Evolutionary conservation across 2,113 vertebrate genomes (phyloP).

Genomic region (Macheiramphus alcinus): DNA sequence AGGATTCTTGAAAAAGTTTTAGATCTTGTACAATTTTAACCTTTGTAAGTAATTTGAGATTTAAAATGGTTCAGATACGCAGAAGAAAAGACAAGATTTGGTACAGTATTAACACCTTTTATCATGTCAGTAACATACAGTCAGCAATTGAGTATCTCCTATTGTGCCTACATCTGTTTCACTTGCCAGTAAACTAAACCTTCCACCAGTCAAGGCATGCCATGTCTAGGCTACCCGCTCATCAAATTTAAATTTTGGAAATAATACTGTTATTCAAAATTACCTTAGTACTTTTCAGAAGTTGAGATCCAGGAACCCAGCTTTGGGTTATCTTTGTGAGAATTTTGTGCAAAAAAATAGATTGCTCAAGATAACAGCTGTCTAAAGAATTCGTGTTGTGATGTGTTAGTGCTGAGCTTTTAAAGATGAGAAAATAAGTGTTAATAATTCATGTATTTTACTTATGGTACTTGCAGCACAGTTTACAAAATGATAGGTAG

Average conservation of each 20-base stretch:
- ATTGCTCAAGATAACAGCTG: not conserved
- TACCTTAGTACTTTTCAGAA: not conserved
- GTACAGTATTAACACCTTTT: not conserved
- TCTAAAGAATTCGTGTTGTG: not conserved
- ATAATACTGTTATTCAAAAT: not conserved
- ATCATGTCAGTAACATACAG: not conserved
- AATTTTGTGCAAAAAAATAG: not conserved
- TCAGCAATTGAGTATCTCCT: not conserved
- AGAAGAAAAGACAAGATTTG: not conserved
- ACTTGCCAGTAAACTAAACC: not conserved
- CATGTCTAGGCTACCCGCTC: not conserved
- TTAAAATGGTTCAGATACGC: not conserved
- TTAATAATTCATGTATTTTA: not conserved
- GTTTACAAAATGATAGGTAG: not conserved
- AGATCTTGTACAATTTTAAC: not conserved
- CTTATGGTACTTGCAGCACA: not conserved
- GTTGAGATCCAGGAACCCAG: not conserved
- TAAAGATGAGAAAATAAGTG: not conserved
- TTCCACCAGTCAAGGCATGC: not conserved
- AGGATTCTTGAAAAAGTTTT: not conserved
- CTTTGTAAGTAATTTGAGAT: not conserved
- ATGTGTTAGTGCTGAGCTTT: not conserved
- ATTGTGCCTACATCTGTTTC: not conserved
- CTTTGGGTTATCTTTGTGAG: not conserved
- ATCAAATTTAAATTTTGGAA: not conserved